Percentiles rank a stretch among this genome's conserved stretches.
Conservation (phyloP, 2,113 vertebrate species). For the Python bivittatus region DNA sequence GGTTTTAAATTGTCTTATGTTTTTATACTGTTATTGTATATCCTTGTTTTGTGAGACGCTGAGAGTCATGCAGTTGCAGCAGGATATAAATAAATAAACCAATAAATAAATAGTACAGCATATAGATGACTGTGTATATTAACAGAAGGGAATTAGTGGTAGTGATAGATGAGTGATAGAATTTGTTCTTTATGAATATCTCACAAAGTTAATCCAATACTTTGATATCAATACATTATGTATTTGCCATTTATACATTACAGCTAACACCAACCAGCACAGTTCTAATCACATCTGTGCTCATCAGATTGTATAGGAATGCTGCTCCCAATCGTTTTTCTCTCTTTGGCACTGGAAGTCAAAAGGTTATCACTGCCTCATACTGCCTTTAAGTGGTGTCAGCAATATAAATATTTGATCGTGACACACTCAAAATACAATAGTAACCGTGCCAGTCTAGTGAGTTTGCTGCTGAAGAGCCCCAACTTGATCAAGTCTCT, state of each 20-base stretch:
- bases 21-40: not conserved
- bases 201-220: not conserved
- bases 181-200: not conserved
- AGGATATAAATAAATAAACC: not conserved
- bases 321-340: not conserved
- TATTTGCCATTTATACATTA: not conserved
- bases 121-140: not conserved
- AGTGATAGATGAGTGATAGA: not conserved
- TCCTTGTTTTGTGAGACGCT: not conserved
- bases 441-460: not conserved
- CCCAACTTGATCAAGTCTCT: not conserved
- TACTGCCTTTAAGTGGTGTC: not conserved
- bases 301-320: not conserved
- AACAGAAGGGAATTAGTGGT: not conserved
- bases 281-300: not conserved
- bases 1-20: not conserved
- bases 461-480: not conserved
- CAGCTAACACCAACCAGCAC: not conserved
- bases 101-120: not conserved
- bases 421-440: not conserved
- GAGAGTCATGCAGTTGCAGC: not conserved
- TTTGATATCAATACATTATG: not conserved
- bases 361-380: not conserved
- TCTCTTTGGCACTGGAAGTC: not conserved
- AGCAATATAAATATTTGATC: not conserved